phyloP scores from a whole-genome alignment of 2,888 invertebrate genomes.

The Acleris holmiana region DNA sequence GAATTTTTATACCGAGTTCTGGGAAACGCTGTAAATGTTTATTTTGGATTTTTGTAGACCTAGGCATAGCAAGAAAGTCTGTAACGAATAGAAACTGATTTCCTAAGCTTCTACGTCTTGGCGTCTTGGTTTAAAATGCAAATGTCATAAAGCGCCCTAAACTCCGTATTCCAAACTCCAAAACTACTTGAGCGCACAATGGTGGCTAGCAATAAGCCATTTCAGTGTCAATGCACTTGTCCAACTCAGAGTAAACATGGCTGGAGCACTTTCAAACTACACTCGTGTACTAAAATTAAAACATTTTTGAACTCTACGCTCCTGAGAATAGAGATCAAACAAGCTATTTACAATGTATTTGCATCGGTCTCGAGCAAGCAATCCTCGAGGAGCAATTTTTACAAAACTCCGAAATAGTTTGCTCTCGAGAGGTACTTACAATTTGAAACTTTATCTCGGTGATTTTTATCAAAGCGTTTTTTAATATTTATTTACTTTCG shows the following conservation, averaged over 20 bases:
- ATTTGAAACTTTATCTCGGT: constrained; percentile 7
- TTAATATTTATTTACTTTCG: too few species aligned
- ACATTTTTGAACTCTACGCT: constrained; percentile 13
- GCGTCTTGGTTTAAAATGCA: constrained; percentile 28
- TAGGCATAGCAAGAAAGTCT: too few species aligned
- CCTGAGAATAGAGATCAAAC: constrained; percentile 5
- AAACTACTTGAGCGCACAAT: constrained; percentile 16
- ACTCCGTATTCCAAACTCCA: constrained; percentile 20
- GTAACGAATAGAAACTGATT: constrained; percentile 19
- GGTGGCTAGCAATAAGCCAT: constrained; percentile 29
- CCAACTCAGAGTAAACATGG: constrained; percentile 33
- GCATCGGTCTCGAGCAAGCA: constrained; percentile 14
- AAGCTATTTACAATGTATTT: constrained; percentile 19
- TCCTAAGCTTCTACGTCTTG: constrained; percentile 5
- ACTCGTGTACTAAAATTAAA: constrained; percentile 10
- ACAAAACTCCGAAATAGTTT: constrained; percentile 19
- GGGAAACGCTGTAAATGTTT: too few species aligned
- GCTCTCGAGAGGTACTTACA: constrained; percentile 1
- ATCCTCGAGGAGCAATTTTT: constrained; percentile 27
- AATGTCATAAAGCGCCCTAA: constrained; percentile 27
- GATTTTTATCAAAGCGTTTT: too few species aligned
- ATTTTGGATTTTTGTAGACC: too few species aligned
- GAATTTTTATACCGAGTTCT: too few species aligned
- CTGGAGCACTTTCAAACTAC: constrained; percentile 26
- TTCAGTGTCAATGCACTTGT: constrained; percentile 38